A percentile compares a stretch with the other conserved stretches of the same genome.
Evolutionary conservation across 1,140 invertebrate genomes (phyloP).

Genomic region (Lordiphosa collinella): DNA sequence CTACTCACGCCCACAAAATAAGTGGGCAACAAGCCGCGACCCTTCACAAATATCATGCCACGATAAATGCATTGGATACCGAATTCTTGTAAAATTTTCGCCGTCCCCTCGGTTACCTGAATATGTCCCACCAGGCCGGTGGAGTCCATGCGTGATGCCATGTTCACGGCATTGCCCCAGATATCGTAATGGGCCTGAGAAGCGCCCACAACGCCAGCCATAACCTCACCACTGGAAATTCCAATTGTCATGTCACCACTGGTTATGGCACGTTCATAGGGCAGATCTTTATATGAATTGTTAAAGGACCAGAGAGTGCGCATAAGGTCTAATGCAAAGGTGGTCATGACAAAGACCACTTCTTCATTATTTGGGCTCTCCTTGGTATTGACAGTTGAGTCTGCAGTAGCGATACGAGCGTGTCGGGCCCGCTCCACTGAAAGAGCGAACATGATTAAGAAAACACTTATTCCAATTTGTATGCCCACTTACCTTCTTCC

Average conservation of each 20-base stretch:
- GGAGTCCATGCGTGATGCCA: conserved; percentile 95
- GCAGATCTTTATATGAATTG: conserved; percentile 14
- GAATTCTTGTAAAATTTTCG: conserved; percentile 82
- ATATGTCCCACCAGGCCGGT: conserved; percentile 89
- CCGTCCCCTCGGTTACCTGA: conserved; percentile 88
- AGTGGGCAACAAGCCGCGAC: conserved; percentile 19
- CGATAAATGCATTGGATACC: conserved; percentile 26
- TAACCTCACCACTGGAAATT: conserved; percentile 91
- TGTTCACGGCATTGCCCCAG: conserved; percentile 96
- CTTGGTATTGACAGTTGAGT: neutral
- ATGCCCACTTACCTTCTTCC: neutral
- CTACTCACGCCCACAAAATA: conserved; percentile 18
- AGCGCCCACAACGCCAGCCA: conserved; percentile 94
- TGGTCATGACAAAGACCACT: conserved; percentile 43
- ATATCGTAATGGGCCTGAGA: conserved; percentile 92
- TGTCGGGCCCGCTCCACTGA: conserved; percentile 8
- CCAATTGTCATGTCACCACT: conserved; percentile 78
- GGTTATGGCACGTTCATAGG: neutral
- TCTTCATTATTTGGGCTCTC: conserved; percentile 13
- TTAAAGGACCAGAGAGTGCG: conserved; percentile 32
- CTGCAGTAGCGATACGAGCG: neutral
- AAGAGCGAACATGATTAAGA: neutral
- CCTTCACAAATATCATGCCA: conserved; percentile 25
- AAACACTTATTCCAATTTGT: too few relatives aligned
- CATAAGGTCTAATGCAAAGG: conserved; percentile 52